A percentile compares a stretch with the other conserved stretches of the same genome.
Evolutionary conservation across 2,797 vertebrate genomes (phyloP).

Genomic region (Simalia tracyae): DNA sequence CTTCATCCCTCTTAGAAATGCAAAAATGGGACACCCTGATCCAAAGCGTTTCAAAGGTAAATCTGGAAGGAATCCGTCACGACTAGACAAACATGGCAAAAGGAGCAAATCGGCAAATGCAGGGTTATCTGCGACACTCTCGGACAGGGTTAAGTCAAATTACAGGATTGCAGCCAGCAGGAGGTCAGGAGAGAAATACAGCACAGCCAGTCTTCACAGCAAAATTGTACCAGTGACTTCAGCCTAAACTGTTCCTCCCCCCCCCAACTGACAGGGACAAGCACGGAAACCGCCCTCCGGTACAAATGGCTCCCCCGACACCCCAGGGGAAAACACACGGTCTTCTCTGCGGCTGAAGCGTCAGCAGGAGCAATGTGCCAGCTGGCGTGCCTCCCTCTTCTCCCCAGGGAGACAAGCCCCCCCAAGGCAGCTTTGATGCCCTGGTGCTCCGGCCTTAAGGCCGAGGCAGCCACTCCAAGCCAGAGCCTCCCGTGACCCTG

Average conservation of each 20-base stretch:
- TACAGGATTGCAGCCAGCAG: neutral
- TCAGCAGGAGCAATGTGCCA: neutral
- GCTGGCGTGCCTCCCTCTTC: neutral
- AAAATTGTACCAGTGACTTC: neutral
- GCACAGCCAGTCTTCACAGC: neutral
- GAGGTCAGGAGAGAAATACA: neutral
- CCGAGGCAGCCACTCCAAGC: neutral
- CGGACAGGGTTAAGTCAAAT: neutral
- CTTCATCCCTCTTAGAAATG: neutral
- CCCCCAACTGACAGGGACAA: too few relatives aligned
- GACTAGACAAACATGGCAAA: neutral
- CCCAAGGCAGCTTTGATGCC: neutral
- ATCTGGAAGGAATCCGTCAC: too few relatives aligned
- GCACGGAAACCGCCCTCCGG: accelerated
- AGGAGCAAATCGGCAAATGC: neutral
- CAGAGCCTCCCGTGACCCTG: neutral
- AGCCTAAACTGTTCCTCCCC: neutral
- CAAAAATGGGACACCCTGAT: too few relatives aligned
- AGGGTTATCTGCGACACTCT: neutral
- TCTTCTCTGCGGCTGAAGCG: too few relatives aligned
- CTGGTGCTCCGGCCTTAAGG: too few relatives aligned
- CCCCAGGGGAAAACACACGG: neutral
- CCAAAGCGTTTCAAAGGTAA: neutral
- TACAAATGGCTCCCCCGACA: neutral
- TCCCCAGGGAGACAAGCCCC: neutral